Evolutionary conservation across 1,140 invertebrate species (phyloP).

Genomic region (Antheraea pernyi): DNA sequence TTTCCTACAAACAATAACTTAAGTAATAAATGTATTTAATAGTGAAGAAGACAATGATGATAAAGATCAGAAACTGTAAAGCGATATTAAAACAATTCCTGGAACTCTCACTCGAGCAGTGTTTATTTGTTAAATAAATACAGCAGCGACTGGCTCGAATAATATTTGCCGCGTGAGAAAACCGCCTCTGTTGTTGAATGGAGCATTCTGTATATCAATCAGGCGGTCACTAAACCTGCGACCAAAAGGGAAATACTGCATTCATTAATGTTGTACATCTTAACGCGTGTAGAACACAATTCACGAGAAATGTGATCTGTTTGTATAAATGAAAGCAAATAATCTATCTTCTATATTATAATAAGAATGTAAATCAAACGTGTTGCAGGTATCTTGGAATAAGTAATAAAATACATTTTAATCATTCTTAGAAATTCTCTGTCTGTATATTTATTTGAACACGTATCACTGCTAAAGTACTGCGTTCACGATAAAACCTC

Average conservation of each 20-base stretch:
- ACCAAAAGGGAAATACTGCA: background rate
- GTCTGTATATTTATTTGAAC: too few relatives aligned
- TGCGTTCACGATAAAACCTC: too few relatives aligned
- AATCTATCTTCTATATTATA: too few relatives aligned
- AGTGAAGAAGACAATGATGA: background rate
- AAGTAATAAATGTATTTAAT: background rate
- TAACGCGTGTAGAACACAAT: too few relatives aligned
- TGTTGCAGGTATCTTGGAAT: too few relatives aligned
- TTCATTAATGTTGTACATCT: too few relatives aligned
- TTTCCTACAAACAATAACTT: background rate
- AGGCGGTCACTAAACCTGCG: background rate
- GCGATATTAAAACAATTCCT: background rate
- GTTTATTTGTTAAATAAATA: conserved; percentile 2
- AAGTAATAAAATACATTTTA: too few relatives aligned
- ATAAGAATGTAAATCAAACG: too few relatives aligned
- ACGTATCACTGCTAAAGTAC: too few relatives aligned
- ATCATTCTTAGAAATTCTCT: too few relatives aligned
- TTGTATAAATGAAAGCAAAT: too few relatives aligned
- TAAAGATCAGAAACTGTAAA: background rate
- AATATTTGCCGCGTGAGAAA: background rate
- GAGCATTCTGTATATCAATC: background rate
- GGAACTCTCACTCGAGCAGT: background rate
- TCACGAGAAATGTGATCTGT: too few relatives aligned
- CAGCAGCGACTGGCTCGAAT: background rate
- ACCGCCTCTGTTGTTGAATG: background rate